Percentiles rank a stretch among this genome's conserved stretches.
These are phyloP conservation scores for Bugulina stolonifera DNA, from an alignment of 2,888 invertebrate species.

Conservation along the genomic window DNA sequence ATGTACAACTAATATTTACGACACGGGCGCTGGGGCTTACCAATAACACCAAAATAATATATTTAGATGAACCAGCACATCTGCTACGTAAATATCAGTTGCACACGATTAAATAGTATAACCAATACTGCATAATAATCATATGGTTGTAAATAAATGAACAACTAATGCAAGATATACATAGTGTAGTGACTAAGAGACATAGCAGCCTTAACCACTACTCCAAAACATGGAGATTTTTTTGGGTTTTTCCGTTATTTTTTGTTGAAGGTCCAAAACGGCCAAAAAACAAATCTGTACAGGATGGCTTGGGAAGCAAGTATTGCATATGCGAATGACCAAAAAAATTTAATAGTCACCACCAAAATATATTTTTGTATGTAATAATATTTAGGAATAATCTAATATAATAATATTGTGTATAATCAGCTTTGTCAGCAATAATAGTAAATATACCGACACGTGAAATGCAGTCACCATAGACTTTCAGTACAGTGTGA, in stretches of 20 bases:
- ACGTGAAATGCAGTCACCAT: background rate
- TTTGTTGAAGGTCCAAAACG: background rate
- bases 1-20: slow-evolving; percentile 21
- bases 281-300: slow-evolving; percentile 13
- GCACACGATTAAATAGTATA: slow-evolving; percentile 25
- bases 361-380: background rate
- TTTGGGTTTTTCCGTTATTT: background rate
- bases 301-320: slow-evolving; percentile 26
- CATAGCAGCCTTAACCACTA: background rate
- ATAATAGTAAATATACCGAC: background rate
- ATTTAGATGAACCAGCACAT: background rate
- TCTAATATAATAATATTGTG: background rate
- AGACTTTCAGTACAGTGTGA: too few relatives aligned
- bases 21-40: background rate
- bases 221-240: slow-evolving; percentile 22
- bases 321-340: slow-evolving; percentile 20
- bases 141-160: slow-evolving; percentile 24
- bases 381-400: background rate
- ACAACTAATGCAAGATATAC: slow-evolving; percentile 15
- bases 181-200: slow-evolving; percentile 10
- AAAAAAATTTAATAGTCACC: background rate
- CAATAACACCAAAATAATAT: slow-evolving; percentile 12
- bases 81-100: slow-evolving; percentile 1
- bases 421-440: background rate
- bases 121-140: slow-evolving; percentile 26